Conservation (phyloP, 2,888 invertebrate species). For the Cyaniris semiargus region DNA sequence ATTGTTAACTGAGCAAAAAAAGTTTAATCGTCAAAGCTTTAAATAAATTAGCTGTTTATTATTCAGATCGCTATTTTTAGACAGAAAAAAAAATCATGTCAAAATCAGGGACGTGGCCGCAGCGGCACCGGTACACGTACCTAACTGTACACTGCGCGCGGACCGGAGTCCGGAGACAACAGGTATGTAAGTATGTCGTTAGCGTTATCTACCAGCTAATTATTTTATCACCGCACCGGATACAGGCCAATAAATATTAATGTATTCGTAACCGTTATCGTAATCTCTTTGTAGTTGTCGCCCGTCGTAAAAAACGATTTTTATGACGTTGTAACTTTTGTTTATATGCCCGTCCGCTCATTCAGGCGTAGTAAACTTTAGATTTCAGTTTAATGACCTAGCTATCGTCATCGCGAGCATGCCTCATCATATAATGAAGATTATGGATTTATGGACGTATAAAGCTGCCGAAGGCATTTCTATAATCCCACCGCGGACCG, state of each 20-base stretch:
- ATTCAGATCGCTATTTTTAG: not conserved
- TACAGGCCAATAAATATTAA: not conserved
- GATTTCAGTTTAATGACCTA: conserved; percentile 1
- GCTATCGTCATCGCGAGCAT: not conserved
- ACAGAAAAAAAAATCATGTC: not conserved
- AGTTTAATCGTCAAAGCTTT: not conserved
- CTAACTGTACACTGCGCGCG: not conserved
- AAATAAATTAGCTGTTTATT: not conserved
- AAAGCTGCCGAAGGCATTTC: not conserved
- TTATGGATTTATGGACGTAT: no score
- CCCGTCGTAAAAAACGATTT: conserved; percentile 5
- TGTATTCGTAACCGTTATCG: conserved; percentile 3
- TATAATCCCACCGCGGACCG: not conserved
- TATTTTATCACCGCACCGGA: not conserved
- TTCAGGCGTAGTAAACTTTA: not conserved
- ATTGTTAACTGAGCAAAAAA: not conserved
- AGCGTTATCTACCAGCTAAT: not conserved
- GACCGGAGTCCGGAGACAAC: not conserved
- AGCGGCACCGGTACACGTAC: no score
- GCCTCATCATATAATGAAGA: not conserved
- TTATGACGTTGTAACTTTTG: not conserved
- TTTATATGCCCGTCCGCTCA: not conserved
- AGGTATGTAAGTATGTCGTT: not conserved
- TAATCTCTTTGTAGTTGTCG: conserved; percentile 6
- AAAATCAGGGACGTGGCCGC: not conserved